Evolutionary conservation across 64 coral and sea anemone genomes (phyloP).

Genomic region (Orbicella faveolata): DNA sequence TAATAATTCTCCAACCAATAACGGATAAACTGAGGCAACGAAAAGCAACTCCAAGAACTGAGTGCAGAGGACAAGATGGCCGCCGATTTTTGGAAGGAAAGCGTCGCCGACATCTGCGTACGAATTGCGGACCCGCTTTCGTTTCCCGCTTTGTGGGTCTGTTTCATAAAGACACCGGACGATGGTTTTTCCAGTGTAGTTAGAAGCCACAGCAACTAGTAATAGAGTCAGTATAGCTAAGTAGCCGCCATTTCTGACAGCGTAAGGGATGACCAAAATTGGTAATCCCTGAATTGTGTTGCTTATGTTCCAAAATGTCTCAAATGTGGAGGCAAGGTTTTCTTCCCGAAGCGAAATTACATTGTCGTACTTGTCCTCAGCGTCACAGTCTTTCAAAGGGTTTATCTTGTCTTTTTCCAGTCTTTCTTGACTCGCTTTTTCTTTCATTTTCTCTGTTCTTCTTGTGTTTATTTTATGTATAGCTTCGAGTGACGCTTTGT

Average conservation of each 20-base stretch:
- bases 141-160: constrained; percentile 39
- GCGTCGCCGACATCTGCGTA: constrained; percentile 83
- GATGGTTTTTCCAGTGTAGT: constrained; percentile 86
- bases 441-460: not conserved
- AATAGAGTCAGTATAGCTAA: constrained; percentile 65
- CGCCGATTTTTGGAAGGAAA: constrained; percentile 62
- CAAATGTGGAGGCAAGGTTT: constrained; percentile 73
- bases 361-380: not conserved
- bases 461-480: not conserved
- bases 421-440: not conserved
- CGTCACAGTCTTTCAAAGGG: not conserved
- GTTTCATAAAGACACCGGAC: constrained; percentile 78
- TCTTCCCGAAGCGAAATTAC: not conserved
- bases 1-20: constrained; percentile 81
- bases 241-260: constrained; percentile 74
- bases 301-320: constrained; percentile 97
- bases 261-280: constrained; percentile 89
- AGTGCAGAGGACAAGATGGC: constrained; percentile 67
- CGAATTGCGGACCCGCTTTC: constrained; percentile 70
- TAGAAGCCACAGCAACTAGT: constrained; percentile 69
- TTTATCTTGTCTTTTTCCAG: not conserved
- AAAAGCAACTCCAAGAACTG: constrained; percentile 75
- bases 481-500: not conserved
- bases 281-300: constrained; percentile 98
- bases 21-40: constrained; percentile 74